Conservation (phyloP, 2,113 vertebrate genomes). For the Festucalex cinctus region DNA sequence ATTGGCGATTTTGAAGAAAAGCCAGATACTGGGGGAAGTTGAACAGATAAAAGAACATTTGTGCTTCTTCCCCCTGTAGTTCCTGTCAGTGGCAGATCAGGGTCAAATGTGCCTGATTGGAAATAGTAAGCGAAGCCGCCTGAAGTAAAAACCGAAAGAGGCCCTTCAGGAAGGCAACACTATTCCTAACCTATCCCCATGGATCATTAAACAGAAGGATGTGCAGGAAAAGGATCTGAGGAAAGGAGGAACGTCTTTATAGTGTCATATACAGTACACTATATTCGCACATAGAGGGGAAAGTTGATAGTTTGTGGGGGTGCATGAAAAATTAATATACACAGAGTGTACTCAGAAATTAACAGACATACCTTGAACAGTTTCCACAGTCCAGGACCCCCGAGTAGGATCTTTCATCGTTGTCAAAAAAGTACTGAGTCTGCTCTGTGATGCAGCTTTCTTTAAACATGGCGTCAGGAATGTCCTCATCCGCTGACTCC, state of each 20-base stretch:
- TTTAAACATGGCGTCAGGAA: slow-evolving; percentile 82
- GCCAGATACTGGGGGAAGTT: slow-evolving; percentile 33
- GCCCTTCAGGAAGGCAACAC: slow-evolving; percentile 35
- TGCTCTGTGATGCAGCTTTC: slow-evolving; percentile 98
- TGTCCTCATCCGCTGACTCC: slow-evolving; percentile 87
- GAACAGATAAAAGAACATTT: slow-evolving; percentile 40
- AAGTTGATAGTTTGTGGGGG: not conserved
- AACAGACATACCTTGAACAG: slow-evolving; percentile 86
- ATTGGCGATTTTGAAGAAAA: slow-evolving; percentile 32
- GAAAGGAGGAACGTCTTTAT: not conserved
- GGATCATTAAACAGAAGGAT: slow-evolving; percentile 47
- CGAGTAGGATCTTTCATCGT: slow-evolving; percentile 84
- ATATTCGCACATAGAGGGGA: slow-evolving; percentile 14
- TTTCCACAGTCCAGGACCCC: slow-evolving; percentile 93
- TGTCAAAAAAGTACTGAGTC: slow-evolving; percentile 97
- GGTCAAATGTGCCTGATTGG: slow-evolving; percentile 52
- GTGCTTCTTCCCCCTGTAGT: slow-evolving; percentile 40
- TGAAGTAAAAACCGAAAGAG: slow-evolving; percentile 34
- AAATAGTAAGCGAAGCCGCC: slow-evolving; percentile 52
- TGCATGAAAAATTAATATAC: not conserved
- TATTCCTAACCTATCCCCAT: slow-evolving; percentile 32
- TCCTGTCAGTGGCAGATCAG: slow-evolving; percentile 59
- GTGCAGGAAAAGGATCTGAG: slow-evolving; percentile 28
- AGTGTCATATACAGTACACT: not conserved
- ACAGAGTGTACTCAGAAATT: slow-evolving; percentile 44